Evolutionary conservation across 2,113 vertebrate species (phyloP).

Genomic region (Phylloscopus trochiloides): DNA sequence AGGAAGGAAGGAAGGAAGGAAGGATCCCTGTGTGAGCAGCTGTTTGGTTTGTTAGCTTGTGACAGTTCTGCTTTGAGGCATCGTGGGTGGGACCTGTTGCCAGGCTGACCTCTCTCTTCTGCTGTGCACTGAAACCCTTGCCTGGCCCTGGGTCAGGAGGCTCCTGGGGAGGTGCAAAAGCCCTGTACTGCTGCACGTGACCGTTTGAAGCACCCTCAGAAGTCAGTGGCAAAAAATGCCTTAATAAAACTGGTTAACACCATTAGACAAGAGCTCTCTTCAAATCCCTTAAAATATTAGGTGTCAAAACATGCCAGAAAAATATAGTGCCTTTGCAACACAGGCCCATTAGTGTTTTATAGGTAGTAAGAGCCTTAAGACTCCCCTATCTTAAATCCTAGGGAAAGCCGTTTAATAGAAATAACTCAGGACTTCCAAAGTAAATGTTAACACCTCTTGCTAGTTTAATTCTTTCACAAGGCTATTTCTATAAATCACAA

Average conservation of each 20-base stretch:
- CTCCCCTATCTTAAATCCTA: slow-evolving; percentile 54
- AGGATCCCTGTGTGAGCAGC: background rate
- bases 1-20: no score
- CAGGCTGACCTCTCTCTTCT: background rate
- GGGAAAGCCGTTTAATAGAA: slow-evolving; percentile 58
- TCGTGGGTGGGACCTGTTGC: background rate
- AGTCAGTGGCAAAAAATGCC: background rate
- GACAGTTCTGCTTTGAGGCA: background rate
- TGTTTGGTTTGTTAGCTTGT: background rate
- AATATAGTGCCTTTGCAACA: slow-evolving; percentile 40
- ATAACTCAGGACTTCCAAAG: slow-evolving; percentile 63
- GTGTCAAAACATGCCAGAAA: slow-evolving; percentile 66
- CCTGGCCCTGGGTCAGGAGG: rapidly evolving
- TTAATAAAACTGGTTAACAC: slow-evolving; percentile 32
- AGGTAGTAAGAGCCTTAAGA: slow-evolving; percentile 46
- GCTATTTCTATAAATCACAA: slow-evolving; percentile 42
- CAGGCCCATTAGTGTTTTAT: slow-evolving; percentile 50
- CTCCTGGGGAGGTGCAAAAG: background rate
- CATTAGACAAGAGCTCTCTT: background rate
- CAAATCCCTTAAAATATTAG: slow-evolving; percentile 47
- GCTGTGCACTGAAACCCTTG: background rate
- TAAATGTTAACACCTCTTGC: slow-evolving; percentile 49
- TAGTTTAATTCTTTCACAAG: slow-evolving; percentile 54
- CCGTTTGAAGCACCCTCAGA: background rate
- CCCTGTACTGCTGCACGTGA: background rate